These are phyloP conservation scores for Drosophila emarginata DNA, from an alignment of 2,888 invertebrate genomes.

Conservation along the genomic window DNA sequence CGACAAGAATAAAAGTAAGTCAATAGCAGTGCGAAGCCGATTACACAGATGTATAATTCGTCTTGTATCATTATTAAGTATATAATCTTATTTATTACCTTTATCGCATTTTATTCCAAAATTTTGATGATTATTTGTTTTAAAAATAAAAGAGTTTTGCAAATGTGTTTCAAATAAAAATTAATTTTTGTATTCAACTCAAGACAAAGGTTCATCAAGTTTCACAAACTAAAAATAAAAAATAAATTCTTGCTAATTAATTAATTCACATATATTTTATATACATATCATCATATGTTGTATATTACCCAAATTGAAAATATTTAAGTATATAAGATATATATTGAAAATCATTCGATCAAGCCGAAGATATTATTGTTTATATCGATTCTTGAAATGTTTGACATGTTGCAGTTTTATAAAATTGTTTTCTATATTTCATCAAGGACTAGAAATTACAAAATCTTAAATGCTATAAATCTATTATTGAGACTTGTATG, in stretches of 20 bases:
- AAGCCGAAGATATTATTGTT: slow-evolving; percentile 37
- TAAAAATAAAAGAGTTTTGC: not conserved
- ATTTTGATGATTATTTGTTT: not conserved
- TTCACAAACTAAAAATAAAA: slow-evolving; percentile 32
- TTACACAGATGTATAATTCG: not conserved
- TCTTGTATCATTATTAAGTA: not conserved
- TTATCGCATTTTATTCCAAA: slow-evolving; percentile 37
- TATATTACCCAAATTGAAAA: slow-evolving; percentile 44
- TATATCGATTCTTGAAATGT: slow-evolving; percentile 15
- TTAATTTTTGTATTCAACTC: slow-evolving; percentile 53
- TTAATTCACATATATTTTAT: not conserved
- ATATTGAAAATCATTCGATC: slow-evolving; percentile 44
- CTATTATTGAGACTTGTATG: slow-evolving; percentile 41
- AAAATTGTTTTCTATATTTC: slow-evolving; percentile 9
- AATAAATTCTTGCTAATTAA: slow-evolving; percentile 62
- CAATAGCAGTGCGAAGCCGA: not conserved
- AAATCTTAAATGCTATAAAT: slow-evolving; percentile 28
- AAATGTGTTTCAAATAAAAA: slow-evolving; percentile 30
- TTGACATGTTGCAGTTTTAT: slow-evolving; percentile 43
- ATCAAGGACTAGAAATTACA: slow-evolving; percentile 57
- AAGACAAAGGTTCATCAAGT: slow-evolving; percentile 27
- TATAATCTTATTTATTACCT: not conserved
- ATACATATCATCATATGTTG: not conserved
- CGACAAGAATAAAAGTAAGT: slow-evolving; percentile 8
- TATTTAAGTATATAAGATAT: slow-evolving; percentile 17